Base-by-base conservation (phyloP, 2,888 invertebrate species). In the Tetropium fuscum region DNA sequence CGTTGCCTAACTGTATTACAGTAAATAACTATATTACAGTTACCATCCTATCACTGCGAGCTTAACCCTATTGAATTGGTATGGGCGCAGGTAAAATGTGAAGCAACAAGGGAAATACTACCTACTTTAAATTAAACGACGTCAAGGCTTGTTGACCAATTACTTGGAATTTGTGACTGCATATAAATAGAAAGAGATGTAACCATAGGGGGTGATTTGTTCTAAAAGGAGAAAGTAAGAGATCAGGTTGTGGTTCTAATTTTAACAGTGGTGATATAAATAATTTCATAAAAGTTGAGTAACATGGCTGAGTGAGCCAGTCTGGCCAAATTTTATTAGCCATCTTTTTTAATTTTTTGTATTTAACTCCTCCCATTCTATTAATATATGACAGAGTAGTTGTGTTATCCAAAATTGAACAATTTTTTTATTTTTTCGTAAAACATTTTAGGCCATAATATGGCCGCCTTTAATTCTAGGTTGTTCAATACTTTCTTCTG, bases 321-420 rank as follows among this genome's bases (percentile, higher is more conserved):
- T 22, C n/a, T 2, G 41, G 41, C 30, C 30, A 30, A 30, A 30
- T 7, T 30, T 30, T 30, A 10, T 11, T 30, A n/a, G n/a, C 2
- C 4, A 30, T 10, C n/a, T 30, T 30, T 10, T 30, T 30, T 30
- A 30, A 30, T 30, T 30, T 30, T 30, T n/a, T 30, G 30, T 30
- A 30, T 30, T 30, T 30, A 30, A 30, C 30, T 30, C 30, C 30
- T 30, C n/a, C n/a, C 30, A 30, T 30, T 30, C 30, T 30, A 30
- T 30, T 30, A 1, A 30, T 30, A 4, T 25, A 30, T n/a, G 30
- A 30, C 30, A 30, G n/a, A n/a, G 8, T 30, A 1, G 30, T 30
- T 30, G 30, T 30, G n/a, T 30, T 30, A 6, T 41, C 41, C 4
- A 41, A 6, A 41, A 30, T n/a, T 30, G n/a, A 1, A 7, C 30